Percentiles rank a stretch among this genome's conserved stretches.
Evolutionary conservation across 92 coral and sea anemone genomes (phyloP).

Genomic region (Phenganax marumi): DNA sequence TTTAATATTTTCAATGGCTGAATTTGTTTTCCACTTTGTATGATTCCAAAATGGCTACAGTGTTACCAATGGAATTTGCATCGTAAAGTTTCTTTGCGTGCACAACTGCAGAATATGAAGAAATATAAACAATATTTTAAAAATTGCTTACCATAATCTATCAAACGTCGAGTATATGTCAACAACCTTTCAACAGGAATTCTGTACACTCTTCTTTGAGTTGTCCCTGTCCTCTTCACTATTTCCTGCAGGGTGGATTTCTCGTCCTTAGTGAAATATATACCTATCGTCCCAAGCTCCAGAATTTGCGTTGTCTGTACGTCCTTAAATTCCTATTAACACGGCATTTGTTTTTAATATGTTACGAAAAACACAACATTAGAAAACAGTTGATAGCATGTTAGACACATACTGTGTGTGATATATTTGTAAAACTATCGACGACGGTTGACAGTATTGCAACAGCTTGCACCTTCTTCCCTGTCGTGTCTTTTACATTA

Average conservation of each 20-base stretch:
- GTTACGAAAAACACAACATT: background rate
- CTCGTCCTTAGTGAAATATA: background rate
- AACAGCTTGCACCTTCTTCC: conserved; percentile 9
- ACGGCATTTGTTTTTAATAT: background rate
- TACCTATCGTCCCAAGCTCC: background rate
- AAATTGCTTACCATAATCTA: background rate
- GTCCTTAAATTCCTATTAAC: conserved; percentile 3
- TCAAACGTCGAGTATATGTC: background rate
- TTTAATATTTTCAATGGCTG: too few relatives aligned
- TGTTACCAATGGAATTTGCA: too few relatives aligned
- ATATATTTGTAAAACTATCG: background rate
- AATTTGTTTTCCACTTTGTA: too few relatives aligned
- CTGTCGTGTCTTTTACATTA: background rate
- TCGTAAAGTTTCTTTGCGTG: too few relatives aligned
- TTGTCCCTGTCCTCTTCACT: background rate
- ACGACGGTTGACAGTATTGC: background rate
- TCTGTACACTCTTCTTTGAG: background rate
- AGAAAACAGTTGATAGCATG: background rate
- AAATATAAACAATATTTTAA: too few relatives aligned
- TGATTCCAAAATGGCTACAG: too few relatives aligned
- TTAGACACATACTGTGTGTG: conserved; percentile 7
- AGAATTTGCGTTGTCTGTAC: background rate
- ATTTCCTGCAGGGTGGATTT: background rate
- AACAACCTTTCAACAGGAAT: background rate
- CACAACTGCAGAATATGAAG: background rate